A percentile compares a stretch with the other conserved stretches of the same genome.
Conservation (phyloP, 2,797 vertebrate species). For the Natrix natrix region DNA sequence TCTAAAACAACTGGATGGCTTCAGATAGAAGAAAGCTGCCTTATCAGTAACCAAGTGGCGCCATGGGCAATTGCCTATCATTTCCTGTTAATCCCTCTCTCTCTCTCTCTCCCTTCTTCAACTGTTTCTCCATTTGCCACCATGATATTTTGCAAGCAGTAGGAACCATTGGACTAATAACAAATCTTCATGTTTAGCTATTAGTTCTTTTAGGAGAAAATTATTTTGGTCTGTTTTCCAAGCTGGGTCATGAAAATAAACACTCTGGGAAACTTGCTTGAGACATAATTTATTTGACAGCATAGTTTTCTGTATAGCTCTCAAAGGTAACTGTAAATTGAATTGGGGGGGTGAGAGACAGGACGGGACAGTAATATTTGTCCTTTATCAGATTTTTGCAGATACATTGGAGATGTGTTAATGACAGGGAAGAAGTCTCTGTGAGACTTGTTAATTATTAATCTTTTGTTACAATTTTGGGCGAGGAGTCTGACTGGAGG, state of each 20-base stretch:
- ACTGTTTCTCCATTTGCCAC: not conserved
- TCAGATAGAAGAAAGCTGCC: not conserved
- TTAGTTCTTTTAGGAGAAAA: not conserved
- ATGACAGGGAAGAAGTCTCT: not conserved
- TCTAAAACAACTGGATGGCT: not conserved
- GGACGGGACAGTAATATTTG: not conserved
- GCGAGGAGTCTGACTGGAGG: no score
- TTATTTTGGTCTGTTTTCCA: not conserved
- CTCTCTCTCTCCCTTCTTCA: not conserved
- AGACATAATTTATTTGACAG: not conserved
- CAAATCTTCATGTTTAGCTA: not conserved
- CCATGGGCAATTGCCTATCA: not conserved
- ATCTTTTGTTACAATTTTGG: not conserved
- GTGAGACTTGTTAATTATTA: not conserved
- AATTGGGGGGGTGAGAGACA: no score
- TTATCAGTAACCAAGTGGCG: not conserved
- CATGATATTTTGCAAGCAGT: not conserved
- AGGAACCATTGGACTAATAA: not conserved
- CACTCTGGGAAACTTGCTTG: not conserved
- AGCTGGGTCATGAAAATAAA: not conserved
- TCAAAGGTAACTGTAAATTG: not conserved
- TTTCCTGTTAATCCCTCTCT: not conserved
- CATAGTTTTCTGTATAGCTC: not conserved
- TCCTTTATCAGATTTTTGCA: not conserved
- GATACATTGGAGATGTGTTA: not conserved